phyloP scores from a whole-genome alignment of 1,140 invertebrate species.

The Aphaenogaster floridana region DNA sequence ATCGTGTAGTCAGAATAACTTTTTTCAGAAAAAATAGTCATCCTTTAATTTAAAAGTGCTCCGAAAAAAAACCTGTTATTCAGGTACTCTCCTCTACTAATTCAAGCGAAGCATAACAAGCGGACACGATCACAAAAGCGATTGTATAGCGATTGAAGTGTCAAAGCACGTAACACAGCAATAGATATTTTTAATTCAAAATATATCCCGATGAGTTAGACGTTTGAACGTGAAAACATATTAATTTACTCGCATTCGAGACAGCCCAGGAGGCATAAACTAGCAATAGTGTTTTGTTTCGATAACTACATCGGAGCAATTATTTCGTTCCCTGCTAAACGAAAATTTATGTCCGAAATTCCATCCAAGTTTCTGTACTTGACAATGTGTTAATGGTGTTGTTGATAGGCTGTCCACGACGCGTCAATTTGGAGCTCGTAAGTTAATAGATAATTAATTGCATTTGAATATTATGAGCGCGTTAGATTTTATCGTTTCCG shows the following conservation, averaged over 20 bases:
- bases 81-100: slow-evolving; percentile 19
- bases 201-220: neutral
- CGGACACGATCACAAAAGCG: neutral
- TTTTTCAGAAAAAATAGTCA: neutral
- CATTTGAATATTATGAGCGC: neutral
- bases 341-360: slow-evolving; percentile 28
- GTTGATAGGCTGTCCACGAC: neutral
- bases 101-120: slow-evolving; percentile 21
- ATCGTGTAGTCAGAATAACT: neutral
- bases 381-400: slow-evolving; percentile 38
- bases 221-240: neutral
- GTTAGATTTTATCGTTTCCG: neutral
- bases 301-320: neutral
- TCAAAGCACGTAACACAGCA: slow-evolving; percentile 15
- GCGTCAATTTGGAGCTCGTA: slow-evolving; percentile 21
- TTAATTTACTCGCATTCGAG: neutral
- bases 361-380: slow-evolving; percentile 23
- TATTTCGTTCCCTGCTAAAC: slow-evolving; percentile 5
- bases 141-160: slow-evolving; percentile 14
- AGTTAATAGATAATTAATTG: slow-evolving; percentile 29
- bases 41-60: slow-evolving; percentile 30
- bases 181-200: slow-evolving; percentile 36
- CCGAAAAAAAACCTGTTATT: slow-evolving; percentile 22
- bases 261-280: neutral
- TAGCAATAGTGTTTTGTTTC: neutral